Evolutionary conservation across 2,888 invertebrate species (phyloP).

Genomic region (Tanypteryx hageni): DNA sequence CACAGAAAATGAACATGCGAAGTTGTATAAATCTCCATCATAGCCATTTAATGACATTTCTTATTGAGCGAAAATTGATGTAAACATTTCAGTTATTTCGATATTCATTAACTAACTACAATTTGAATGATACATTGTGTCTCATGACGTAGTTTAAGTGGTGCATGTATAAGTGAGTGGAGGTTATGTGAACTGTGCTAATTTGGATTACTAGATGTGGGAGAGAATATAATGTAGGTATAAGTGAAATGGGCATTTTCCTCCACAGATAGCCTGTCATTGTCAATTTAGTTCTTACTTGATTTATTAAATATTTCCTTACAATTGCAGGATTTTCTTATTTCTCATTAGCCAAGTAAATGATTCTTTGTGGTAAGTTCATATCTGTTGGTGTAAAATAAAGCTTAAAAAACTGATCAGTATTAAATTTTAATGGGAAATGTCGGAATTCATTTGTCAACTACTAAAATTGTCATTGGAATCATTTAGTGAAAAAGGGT

Average conservation of each 20-base stretch:
- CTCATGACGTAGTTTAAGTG: constrained; percentile 37
- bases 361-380: neutral
- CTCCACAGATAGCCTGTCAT: constrained; percentile 38
- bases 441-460: no score
- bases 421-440: no score
- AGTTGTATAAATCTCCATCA: neutral
- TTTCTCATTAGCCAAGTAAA: neutral
- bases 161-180: constrained; percentile 56
- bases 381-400: neutral
- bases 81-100: constrained; percentile 38
- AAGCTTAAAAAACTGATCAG: neutral
- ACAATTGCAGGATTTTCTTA: constrained; percentile 34
- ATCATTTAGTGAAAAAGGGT: no score
- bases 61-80: constrained; percentile 42
- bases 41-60: constrained; percentile 33
- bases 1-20: constrained; percentile 51
- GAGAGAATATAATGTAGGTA: constrained; percentile 28
- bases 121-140: constrained; percentile 13
- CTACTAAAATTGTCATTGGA: no score
- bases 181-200: constrained; percentile 52
- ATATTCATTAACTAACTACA: constrained; percentile 31
- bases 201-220: constrained; percentile 31
- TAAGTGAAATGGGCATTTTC: constrained; percentile 33
- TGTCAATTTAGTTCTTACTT: constrained; percentile 26
- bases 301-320: constrained; percentile 37